Base-by-base conservation (phyloP, 2,888 invertebrate genomes). In the Micropterix aruncella region DNA sequence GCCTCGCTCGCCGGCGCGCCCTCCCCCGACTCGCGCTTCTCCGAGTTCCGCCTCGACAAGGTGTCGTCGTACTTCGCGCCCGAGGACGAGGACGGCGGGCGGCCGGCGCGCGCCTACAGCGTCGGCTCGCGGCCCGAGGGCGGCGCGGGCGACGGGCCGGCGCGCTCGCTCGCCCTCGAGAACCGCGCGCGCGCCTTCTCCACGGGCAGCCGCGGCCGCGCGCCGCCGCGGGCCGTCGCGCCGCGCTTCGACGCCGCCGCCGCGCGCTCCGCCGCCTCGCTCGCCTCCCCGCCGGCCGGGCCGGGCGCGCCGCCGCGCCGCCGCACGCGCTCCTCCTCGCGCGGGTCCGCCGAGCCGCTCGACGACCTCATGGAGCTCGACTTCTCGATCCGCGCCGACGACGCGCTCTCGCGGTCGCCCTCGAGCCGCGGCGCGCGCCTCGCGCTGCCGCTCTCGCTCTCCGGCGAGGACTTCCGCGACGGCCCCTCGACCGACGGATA, bases 321-420 rank as follows among this genome's bases (percentile, higher is more conserved):
- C 5, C 60, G 61, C 61, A 61, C 57, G 17, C 61, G 62, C 45
- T 63, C 61, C 49, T 63, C 61, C 7, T 61, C 60, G 7, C 67
- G 67, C 51, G 73, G 75, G 51, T 72, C 74, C 39, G 74, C 74
- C 39, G 78, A 78, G 51, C 70, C 73, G 1, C 79, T 80, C 75
- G 80, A 82, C 51, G 86, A 90, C 64, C 73, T 88, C 53, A 88
- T 90, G 86, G 86, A 87, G 65, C 74, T 90, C 51, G 83, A 84
- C 58, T 84, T 83, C 55, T 43, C 47, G 41, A 44, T 48, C 44
- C 19, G 46, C 47, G 47, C 55, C 42, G 47, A 52, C 45, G 44
- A 53, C 14, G 42, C 19, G 2, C 16, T 38, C 18, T 61, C 61
- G 53, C 15, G 16, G 37, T 44, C 47, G 37, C 60, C 12, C 27